Conservation (phyloP, 2,113 vertebrate species). For the Procavia capensis region DNA sequence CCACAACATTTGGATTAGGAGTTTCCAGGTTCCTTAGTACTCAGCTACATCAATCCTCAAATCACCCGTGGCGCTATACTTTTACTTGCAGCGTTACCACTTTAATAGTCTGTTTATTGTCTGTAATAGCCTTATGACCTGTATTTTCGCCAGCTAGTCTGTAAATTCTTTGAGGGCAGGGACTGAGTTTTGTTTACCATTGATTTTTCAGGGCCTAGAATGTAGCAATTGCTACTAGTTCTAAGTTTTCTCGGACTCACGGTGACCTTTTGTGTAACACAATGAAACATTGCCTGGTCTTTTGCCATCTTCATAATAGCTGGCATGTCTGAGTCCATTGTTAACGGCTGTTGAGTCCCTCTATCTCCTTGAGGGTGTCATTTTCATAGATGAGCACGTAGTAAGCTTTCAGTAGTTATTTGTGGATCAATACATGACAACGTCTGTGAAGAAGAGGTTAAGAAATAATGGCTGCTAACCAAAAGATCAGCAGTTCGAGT, state of each 20-base stretch:
- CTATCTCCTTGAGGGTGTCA: background rate
- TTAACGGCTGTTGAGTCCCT: too few species aligned
- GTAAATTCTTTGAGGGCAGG: background rate
- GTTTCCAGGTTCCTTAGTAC: background rate
- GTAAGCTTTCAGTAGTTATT: background rate
- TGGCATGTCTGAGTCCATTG: background rate
- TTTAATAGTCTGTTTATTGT: background rate
- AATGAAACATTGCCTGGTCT: background rate
- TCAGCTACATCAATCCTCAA: background rate
- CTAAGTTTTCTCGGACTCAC: background rate
- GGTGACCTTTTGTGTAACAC: background rate
- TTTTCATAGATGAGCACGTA: background rate
- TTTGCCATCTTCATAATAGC: background rate
- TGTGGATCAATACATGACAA: background rate
- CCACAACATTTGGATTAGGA: background rate
- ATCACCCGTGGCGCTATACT: background rate
- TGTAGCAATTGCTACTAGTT: background rate
- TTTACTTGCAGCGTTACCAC: background rate
- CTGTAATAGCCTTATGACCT: background rate
- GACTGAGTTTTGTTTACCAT: background rate
- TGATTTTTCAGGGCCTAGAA: background rate
- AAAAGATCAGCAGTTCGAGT: too few species aligned
- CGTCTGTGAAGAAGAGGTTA: background rate
- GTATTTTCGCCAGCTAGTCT: background rate
- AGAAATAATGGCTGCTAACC: too few species aligned